phyloP scores from a whole-genome alignment of 2,888 invertebrate genomes.

The Lochmaea crataegi region DNA sequence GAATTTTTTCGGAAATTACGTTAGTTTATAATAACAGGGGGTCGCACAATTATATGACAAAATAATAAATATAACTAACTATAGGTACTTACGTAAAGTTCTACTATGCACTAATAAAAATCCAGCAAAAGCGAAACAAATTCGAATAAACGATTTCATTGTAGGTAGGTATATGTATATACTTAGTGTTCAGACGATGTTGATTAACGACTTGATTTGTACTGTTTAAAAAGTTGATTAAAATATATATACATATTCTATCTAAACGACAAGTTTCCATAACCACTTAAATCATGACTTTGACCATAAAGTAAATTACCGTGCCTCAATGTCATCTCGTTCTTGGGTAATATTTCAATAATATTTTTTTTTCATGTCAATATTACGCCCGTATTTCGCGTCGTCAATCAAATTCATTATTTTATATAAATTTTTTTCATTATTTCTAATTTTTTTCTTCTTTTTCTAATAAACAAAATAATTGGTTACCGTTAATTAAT shows the following conservation, averaged over 20 bases:
- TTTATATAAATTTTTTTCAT: not conserved
- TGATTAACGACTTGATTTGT: not conserved
- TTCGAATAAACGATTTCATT: not conserved
- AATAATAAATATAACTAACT: too few species aligned
- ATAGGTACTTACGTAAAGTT: not conserved
- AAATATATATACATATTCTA: constrained; percentile 8
- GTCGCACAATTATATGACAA: not conserved
- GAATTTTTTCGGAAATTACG: too few species aligned
- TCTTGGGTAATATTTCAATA: not conserved
- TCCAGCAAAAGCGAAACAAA: not conserved
- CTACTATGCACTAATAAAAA: not conserved
- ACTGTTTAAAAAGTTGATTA: not conserved
- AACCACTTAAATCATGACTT: constrained; percentile 7
- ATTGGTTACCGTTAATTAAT: too few species aligned
- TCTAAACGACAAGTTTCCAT: not conserved
- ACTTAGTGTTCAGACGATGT: not conserved
- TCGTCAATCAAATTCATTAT: not conserved
- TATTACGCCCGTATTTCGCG: not conserved
- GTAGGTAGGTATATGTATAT: too few species aligned
- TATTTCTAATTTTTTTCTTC: not conserved
- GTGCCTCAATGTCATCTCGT: not conserved
- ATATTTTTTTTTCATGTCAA: not conserved
- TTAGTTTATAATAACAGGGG: too few species aligned
- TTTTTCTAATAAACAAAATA: too few species aligned
- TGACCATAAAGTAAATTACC: not conserved